Base-by-base conservation (phyloP, 1,140 invertebrate genomes). In the Zophobas atratus region DNA sequence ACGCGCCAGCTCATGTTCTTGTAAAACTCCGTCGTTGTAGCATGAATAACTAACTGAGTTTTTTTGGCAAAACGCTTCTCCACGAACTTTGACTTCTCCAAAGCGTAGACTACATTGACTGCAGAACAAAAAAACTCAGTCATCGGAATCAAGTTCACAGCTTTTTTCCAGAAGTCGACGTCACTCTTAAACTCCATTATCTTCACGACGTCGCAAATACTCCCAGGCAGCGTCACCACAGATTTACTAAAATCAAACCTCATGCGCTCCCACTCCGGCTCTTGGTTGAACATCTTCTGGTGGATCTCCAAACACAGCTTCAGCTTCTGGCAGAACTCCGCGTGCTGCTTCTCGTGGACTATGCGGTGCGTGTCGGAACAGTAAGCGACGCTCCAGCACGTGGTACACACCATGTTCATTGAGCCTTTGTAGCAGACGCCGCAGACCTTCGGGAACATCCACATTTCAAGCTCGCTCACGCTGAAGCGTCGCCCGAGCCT, bases 341-440 rank as follows among this genome's bases (percentile, higher is more conserved):
- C 51, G 78, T 85, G 85, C 4, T 35, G 46, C 35, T 80, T 41
- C 70, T 70, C 41, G 56, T 84, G 77, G 38, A 56, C n/a, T 8
- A 70, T 8, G 80, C 82, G 39, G 73, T 86, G 85, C 57, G 81
- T 76, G 33, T 57, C 38, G 0, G 81, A 84, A 70, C 85, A 86
- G 81, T 85, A 86, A 73, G 77, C 80, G 6, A 81, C 81, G 75
- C 75, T 82, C 20, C 77, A 60, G 79, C 85, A 86, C 1, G 78
- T 35, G 3, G 60, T 1, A 74, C 85, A 86, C 38, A 80, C 76
- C 73, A 79, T 77, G 1, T 82, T 35, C 48, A 57, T 20, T 53
- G 81, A 53, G 49, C 36, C 48, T 1, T 76, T 72, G 60, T 77
- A 82, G 80, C 85, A 86, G 1, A 82, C 46, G 6, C 79, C 78